Conservation (phyloP, 2,113 vertebrate genomes). For the Oreocharis arfaki region DNA sequence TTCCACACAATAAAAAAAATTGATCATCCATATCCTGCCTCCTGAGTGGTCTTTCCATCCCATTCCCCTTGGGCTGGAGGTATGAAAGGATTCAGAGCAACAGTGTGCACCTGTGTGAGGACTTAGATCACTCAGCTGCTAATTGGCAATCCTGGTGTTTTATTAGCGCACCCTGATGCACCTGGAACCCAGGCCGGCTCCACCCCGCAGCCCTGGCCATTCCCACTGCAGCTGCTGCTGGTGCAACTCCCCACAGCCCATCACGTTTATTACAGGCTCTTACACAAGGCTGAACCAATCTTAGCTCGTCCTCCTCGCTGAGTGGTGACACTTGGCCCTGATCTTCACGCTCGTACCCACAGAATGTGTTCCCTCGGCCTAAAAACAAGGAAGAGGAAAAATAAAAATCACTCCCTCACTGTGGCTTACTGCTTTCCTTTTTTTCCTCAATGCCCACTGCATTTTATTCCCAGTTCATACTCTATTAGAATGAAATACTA, state of each 20-base stretch:
- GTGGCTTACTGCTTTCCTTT: no score
- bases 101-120: neutral
- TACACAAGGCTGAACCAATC: neutral
- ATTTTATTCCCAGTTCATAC: neutral
- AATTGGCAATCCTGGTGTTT: neutral
- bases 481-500: fast-evolving
- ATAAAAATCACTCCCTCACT: neutral
- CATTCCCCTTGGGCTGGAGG: fast-evolving
- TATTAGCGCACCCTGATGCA: neutral
- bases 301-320: neutral
- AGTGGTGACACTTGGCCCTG: neutral
- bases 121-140: no score
- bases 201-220: neutral
- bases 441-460: no score
- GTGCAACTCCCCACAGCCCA: neutral
- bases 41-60: neutral
- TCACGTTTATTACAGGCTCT: constrained; percentile 10
- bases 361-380: constrained; percentile 52
- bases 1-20: neutral
- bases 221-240: neutral
- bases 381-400: neutral
- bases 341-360: neutral
- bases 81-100: neutral
- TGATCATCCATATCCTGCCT: neutral
- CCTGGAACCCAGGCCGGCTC: neutral